Evolutionary conservation across 2,888 invertebrate genomes (phyloP).

Genomic region (Pollenia labialis): DNA sequence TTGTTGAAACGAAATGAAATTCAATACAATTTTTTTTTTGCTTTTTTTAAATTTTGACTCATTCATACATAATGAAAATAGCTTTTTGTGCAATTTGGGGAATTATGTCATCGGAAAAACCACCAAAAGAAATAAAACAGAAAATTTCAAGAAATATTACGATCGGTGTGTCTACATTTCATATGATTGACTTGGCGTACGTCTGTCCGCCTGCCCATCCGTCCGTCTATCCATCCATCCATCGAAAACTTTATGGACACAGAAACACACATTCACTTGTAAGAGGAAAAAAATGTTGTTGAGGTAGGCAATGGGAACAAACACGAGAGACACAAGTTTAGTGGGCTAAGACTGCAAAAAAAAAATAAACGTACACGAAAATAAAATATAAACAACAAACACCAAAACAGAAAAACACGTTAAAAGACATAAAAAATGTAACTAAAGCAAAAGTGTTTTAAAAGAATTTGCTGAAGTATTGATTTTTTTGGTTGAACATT

Average conservation of each 20-base stretch:
- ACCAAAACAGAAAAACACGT: constrained; percentile 32
- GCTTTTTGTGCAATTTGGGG: constrained; percentile 67
- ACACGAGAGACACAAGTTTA: constrained; percentile 67
- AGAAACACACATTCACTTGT: constrained; percentile 39
- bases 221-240: constrained; percentile 2
- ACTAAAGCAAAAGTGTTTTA: constrained; percentile 38
- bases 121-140: constrained; percentile 56
- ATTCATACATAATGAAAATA: constrained; percentile 35
- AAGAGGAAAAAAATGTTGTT: constrained; percentile 24
- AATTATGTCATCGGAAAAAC: constrained; percentile 73
- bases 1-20: neutral
- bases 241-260: constrained; percentile 37
- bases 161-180: constrained; percentile 15
- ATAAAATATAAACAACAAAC: constrained; percentile 21
- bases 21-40: constrained; percentile 13
- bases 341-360: constrained; percentile 36
- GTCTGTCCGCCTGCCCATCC: neutral
- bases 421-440: neutral
- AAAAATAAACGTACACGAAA: constrained; percentile 14
- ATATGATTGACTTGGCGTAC: constrained; percentile 16
- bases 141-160: constrained; percentile 40
- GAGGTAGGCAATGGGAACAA: constrained; percentile 72
- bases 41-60: constrained; percentile 3
- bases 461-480: constrained; percentile 28
- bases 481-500: constrained; percentile 36